phyloP scores from a whole-genome alignment of 2,113 vertebrate species.

The Callipepla californica region DNA sequence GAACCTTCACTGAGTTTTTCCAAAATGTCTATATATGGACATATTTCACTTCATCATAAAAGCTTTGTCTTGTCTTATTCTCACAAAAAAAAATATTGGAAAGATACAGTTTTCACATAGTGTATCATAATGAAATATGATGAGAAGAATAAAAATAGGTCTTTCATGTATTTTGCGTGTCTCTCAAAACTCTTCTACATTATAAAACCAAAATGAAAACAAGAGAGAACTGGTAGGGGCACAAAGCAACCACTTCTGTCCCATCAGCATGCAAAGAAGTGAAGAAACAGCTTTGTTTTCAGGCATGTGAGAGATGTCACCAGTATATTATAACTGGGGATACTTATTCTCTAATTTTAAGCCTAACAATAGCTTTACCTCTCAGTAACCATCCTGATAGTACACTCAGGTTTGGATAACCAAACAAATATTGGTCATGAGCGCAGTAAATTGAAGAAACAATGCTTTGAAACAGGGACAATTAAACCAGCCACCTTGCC shows the following conservation, averaged over 20 bases:
- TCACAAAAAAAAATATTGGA: background rate
- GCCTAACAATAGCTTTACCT: background rate
- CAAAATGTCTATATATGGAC: background rate
- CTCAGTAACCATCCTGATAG: background rate
- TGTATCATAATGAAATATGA: background rate
- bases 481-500: background rate
- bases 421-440: background rate
- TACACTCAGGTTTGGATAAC: background rate
- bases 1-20: background rate
- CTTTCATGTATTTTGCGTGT: background rate
- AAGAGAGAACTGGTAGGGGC: background rate
- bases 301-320: background rate
- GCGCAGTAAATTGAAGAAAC: background rate
- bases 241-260: background rate
- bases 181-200: background rate
- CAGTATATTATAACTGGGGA: fast-evolving
- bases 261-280: fast-evolving
- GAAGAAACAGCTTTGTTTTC: background rate
- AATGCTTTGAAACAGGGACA: background rate
- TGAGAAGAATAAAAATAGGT: background rate
- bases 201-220: background rate
- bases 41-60: background rate
- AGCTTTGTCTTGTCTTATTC: background rate
- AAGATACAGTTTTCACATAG: background rate
- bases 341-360: background rate